phyloP scores from a whole-genome alignment of 2,888 invertebrate genomes.

The Eubasilissa splendida region DNA sequence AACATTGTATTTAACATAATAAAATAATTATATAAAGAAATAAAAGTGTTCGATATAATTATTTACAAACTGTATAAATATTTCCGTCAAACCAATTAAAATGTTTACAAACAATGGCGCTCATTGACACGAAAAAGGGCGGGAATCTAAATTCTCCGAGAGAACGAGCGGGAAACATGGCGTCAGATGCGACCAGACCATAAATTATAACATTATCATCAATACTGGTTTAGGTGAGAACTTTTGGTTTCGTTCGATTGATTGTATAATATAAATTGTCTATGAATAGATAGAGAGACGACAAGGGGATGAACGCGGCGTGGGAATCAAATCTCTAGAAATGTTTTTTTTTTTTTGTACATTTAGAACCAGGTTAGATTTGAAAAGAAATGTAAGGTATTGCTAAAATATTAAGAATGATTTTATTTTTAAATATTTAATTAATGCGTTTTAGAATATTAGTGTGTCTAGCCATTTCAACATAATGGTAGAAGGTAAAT shows the following conservation, averaged over 20 bases:
- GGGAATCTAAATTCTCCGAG: conserved; percentile 24
- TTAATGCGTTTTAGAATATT: no score
- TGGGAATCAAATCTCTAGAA: background rate
- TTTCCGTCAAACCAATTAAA: background rate
- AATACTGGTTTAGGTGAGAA: conserved; percentile 6
- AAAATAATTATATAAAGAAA: no score
- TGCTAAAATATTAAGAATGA: background rate
- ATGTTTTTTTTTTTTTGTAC: background rate
- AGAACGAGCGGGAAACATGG: conserved; percentile 1
- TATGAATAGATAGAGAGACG: conserved; percentile 12
- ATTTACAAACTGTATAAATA: background rate
- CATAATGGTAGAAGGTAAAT: no score
- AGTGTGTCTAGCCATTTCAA: no score
- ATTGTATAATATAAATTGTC: conserved; percentile 27
- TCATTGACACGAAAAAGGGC: conserved; percentile 8
- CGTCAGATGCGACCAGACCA: background rate
- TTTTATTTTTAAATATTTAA: no score
- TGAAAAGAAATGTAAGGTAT: no score
- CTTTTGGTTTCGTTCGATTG: conserved; percentile 7
- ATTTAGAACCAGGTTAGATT: background rate
- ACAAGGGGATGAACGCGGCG: background rate
- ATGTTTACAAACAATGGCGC: conserved; percentile 6
- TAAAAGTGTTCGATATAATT: no score
- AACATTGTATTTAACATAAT: no score
- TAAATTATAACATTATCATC: background rate